Evolutionary conservation across 2,113 vertebrate species (phyloP).

Genomic region (Chaenocephalus aceratus): DNA sequence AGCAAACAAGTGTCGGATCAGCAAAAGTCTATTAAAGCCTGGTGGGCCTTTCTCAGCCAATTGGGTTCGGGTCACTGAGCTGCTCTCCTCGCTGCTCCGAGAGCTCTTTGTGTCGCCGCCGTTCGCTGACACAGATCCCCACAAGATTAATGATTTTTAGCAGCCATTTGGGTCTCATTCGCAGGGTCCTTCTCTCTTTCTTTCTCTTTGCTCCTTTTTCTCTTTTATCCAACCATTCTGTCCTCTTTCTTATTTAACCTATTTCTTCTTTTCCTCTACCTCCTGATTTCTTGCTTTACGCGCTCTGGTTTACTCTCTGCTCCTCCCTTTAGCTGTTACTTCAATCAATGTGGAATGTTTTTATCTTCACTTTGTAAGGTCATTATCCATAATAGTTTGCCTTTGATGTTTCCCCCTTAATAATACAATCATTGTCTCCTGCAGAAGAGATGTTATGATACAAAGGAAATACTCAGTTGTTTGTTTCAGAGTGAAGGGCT

Average conservation of each 20-base stretch:
- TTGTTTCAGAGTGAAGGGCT: slow-evolving; percentile 36
- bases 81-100: slow-evolving; percentile 95
- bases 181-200: slow-evolving; percentile 62
- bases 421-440: slow-evolving; percentile 6
- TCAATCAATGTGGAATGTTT: slow-evolving; percentile 30
- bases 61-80: slow-evolving; percentile 99
- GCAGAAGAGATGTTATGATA: slow-evolving; percentile 15
- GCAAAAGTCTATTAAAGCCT: slow-evolving; percentile 99
- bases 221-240: slow-evolving; percentile 44
- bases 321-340: slow-evolving; percentile 27
- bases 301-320: slow-evolving; percentile 20
- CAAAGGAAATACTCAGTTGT: slow-evolving; percentile 7
- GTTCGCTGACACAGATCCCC: slow-evolving; percentile 90
- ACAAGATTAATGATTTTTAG: slow-evolving; percentile 99
- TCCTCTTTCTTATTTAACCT: slow-evolving; percentile 39
- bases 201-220: slow-evolving; percentile 47
- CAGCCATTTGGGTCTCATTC: slow-evolving; percentile 81
- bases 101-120: slow-evolving; percentile 88
- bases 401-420: neutral
- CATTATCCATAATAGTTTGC: slow-evolving; percentile 28
- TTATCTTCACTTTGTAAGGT: slow-evolving; percentile 31
- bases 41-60: slow-evolving; percentile 99
- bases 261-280: slow-evolving; percentile 46
- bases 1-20: slow-evolving; percentile 99
- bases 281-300: slow-evolving; percentile 35